Percentiles rank a stretch among this genome's conserved stretches.
Conservation (phyloP, 2,797 vertebrate species). For the Lates japonicus region DNA sequence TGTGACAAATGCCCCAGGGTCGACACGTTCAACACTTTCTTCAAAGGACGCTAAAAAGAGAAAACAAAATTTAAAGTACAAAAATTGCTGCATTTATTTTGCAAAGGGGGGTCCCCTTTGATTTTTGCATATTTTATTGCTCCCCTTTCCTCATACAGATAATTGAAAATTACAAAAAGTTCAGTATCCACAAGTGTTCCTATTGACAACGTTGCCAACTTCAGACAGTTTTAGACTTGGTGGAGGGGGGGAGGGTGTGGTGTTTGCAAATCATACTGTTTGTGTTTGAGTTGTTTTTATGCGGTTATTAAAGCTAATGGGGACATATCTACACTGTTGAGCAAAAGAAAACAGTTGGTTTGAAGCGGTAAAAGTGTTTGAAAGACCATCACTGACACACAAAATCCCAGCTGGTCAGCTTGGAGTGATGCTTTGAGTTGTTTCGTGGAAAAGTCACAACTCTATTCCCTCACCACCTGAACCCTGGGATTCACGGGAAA, state of each 20-base stretch:
- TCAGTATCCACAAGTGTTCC: slow-evolving; percentile 77
- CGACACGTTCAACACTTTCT: slow-evolving; percentile 87
- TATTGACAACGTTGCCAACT: slow-evolving; percentile 75
- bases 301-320: slow-evolving; percentile 77
- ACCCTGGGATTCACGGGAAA: slow-evolving; percentile 69
- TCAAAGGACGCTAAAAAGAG: slow-evolving; percentile 88
- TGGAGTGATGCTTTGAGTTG: slow-evolving; percentile 71
- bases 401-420: slow-evolving; percentile 72
- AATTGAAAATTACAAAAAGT: slow-evolving; percentile 77
- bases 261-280: slow-evolving; percentile 80
- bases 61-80: slow-evolving; percentile 84
- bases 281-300: slow-evolving; percentile 83
- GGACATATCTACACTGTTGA: slow-evolving; percentile 76
- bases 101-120: slow-evolving; percentile 76
- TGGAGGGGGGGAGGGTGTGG: slow-evolving; percentile 72
- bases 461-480: slow-evolving; percentile 68
- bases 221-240: slow-evolving; percentile 75
- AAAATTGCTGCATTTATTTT: slow-evolving; percentile 87
- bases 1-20: slow-evolving; percentile 87
- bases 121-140: slow-evolving; percentile 72
- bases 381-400: slow-evolving; percentile 69
- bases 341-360: slow-evolving; percentile 72
- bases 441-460: slow-evolving; percentile 62
- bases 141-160: slow-evolving; percentile 68
- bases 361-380: slow-evolving; percentile 74